Evolutionary conservation across 2,888 invertebrate genomes (phyloP).

Genomic region (Drosophila diplacantha): DNA sequence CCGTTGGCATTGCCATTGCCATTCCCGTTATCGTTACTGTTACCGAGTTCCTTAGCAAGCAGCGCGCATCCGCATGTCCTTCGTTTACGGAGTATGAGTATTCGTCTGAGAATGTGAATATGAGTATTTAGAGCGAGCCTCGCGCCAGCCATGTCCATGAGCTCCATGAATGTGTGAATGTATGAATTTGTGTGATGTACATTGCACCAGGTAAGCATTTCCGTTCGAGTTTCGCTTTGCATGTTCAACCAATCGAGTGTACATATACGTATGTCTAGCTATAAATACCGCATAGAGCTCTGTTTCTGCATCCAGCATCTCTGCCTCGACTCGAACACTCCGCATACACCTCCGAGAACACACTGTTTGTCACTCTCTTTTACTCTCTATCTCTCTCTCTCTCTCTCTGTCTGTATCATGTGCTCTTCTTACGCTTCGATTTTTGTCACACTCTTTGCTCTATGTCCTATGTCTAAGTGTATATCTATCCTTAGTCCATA

Average conservation of each 20-base stretch:
- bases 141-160: constrained; percentile 13
- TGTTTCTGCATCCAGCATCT: constrained; percentile 31
- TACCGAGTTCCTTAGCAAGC: constrained; percentile 49
- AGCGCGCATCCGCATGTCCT: constrained; percentile 63
- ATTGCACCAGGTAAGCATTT: constrained; percentile 38
- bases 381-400: constrained; percentile 8
- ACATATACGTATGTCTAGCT: background rate
- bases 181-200: constrained; percentile 30
- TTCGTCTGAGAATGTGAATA: constrained; percentile 22
- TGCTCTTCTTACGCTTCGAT: constrained; percentile 24
- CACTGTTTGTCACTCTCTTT: constrained; percentile 18
- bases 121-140: constrained; percentile 15
- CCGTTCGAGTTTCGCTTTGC: constrained; percentile 23
- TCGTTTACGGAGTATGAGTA: constrained; percentile 13
- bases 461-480: constrained; percentile 41
- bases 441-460: constrained; percentile 37
- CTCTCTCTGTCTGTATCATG: constrained; percentile 19
- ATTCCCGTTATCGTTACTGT: constrained; percentile 21
- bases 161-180: constrained; percentile 23
- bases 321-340: constrained; percentile 25
- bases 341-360: constrained; percentile 19
- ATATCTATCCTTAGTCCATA: constrained; percentile 41
- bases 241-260: background rate
- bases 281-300: constrained; percentile 5
- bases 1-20: constrained; percentile 10